phyloP scores from a whole-genome alignment of 2,113 vertebrate species.

The Heterochromis multidens region DNA sequence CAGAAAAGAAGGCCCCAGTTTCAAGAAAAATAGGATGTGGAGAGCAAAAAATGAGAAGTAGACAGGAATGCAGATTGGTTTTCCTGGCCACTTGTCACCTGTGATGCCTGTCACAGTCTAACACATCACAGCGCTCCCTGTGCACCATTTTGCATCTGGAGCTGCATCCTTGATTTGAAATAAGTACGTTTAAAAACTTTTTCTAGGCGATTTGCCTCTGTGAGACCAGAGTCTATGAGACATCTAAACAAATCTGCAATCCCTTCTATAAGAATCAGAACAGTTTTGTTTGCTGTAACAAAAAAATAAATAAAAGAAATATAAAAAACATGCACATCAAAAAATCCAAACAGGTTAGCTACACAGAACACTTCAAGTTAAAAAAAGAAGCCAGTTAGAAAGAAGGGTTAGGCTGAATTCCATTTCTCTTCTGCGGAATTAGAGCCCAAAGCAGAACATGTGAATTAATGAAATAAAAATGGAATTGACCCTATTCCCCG shows the following conservation, averaged over 20 bases:
- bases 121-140: not conserved
- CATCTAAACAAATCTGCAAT: slow-evolving; percentile 42
- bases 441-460: not conserved
- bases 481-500: slow-evolving; percentile 56
- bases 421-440: slow-evolving; percentile 44
- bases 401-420: slow-evolving; percentile 57
- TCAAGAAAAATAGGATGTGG: slow-evolving; percentile 10
- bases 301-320: slow-evolving; percentile 12
- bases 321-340: slow-evolving; percentile 18
- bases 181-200: not conserved
- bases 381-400: slow-evolving; percentile 67
- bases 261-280: not conserved
- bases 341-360: slow-evolving; percentile 51
- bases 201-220: not conserved
- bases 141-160: not conserved
- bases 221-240: not conserved
- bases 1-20: slow-evolving; percentile 4
- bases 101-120: not conserved
- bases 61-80: slow-evolving; percentile 11
- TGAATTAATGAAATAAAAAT: slow-evolving; percentile 30
- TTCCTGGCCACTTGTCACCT: not conserved
- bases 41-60: not conserved
- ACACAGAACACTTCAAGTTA: slow-evolving; percentile 50
- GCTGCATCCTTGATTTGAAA: not conserved
- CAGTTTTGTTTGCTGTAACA: slow-evolving; percentile 9